A percentile compares a stretch with the other conserved stretches of the same genome.
Evolutionary conservation across 92 coral and sea anemone genomes (phyloP).

Genomic region (Epizoanthus ramosus): DNA sequence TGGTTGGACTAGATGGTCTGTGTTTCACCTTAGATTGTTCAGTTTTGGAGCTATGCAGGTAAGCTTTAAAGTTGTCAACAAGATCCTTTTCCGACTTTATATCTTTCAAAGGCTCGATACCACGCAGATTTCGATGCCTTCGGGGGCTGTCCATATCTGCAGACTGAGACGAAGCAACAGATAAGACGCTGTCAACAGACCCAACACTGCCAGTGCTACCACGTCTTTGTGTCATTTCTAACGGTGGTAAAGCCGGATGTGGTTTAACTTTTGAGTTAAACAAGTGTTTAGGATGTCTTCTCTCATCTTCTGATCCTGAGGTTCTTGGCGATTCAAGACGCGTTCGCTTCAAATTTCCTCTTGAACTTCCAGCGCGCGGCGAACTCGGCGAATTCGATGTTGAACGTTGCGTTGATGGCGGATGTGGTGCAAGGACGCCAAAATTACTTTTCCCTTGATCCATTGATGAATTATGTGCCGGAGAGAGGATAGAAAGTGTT

Average conservation of each 20-base stretch:
- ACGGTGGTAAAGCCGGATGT: slow-evolving; percentile 42
- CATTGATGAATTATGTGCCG: slow-evolving; percentile 26
- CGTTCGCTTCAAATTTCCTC: slow-evolving; percentile 63
- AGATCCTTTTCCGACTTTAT: slow-evolving; percentile 64
- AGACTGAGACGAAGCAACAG: slow-evolving; percentile 47
- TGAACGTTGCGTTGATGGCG: slow-evolving; percentile 72
- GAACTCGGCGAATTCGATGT: slow-evolving; percentile 42
- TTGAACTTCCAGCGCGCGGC: slow-evolving; percentile 60
- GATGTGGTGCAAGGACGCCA: slow-evolving; percentile 71
- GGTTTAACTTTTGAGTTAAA: slow-evolving; percentile 56
- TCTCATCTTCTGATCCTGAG: slow-evolving; percentile 85
- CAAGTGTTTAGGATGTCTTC: slow-evolving; percentile 52
- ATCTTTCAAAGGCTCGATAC: slow-evolving; percentile 69
- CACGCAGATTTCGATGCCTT: slow-evolving; percentile 62
- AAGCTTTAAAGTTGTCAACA: slow-evolving; percentile 56
- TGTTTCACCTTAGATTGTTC: slow-evolving; percentile 24
- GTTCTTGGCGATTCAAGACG: slow-evolving; percentile 76
- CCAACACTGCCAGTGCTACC: slow-evolving; percentile 63
- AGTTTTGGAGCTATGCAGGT: slow-evolving; percentile 61
- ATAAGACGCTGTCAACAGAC: slow-evolving; percentile 44
- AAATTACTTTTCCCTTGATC: slow-evolving; percentile 39
- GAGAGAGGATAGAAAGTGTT: slow-evolving; percentile 59
- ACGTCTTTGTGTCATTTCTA: slow-evolving; percentile 46
- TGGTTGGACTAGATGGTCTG: slow-evolving; percentile 24
- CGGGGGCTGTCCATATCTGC: slow-evolving; percentile 42